phyloP scores from a whole-genome alignment of 2,888 invertebrate genomes.

The Horisme vitalbata region DNA sequence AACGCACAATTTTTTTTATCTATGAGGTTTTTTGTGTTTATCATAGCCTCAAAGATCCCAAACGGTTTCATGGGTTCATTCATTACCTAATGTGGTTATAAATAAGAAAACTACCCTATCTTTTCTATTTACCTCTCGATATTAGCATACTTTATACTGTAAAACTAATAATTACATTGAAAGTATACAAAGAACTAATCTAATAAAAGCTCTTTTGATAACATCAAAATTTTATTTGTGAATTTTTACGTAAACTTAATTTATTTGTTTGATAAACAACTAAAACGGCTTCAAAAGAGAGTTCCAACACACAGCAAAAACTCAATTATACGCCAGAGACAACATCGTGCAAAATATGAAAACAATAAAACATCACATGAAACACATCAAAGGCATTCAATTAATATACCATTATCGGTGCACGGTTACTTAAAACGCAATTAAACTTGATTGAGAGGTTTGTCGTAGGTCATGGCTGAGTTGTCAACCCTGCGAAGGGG shows the following conservation, averaged over 20 bases:
- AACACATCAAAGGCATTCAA: conserved; percentile 34
- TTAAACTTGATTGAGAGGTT: conserved; percentile 50
- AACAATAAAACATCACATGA: conserved; percentile 29
- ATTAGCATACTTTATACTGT: too few relatives aligned
- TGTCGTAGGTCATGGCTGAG: conserved; percentile 53
- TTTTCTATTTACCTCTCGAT: too few relatives aligned
- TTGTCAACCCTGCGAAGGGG: conserved; percentile 64
- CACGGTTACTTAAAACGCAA: conserved; percentile 47
- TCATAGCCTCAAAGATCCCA: too few relatives aligned
- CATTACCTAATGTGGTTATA: too few relatives aligned
- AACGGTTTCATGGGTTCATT: too few relatives aligned
- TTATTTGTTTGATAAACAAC: conserved; percentile 4
- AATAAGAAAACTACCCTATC: too few relatives aligned
- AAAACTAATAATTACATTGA: too few relatives aligned
- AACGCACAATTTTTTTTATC: too few relatives aligned
- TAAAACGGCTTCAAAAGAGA: conserved; percentile 20
- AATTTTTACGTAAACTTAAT: background rate
- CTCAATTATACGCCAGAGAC: conserved; percentile 18
- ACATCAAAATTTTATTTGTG: too few relatives aligned
- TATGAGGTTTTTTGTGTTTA: too few relatives aligned
- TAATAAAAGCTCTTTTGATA: too few relatives aligned
- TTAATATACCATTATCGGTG: conserved; percentile 38
- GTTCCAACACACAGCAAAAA: conserved; percentile 21
- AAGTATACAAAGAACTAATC: too few relatives aligned
- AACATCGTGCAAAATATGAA: conserved; percentile 19